Evolutionary conservation across 2,888 invertebrate species (phyloP), one percentile per base, ranked within the genome.

Genomic region (Caradrina clavipalpis): DNA sequence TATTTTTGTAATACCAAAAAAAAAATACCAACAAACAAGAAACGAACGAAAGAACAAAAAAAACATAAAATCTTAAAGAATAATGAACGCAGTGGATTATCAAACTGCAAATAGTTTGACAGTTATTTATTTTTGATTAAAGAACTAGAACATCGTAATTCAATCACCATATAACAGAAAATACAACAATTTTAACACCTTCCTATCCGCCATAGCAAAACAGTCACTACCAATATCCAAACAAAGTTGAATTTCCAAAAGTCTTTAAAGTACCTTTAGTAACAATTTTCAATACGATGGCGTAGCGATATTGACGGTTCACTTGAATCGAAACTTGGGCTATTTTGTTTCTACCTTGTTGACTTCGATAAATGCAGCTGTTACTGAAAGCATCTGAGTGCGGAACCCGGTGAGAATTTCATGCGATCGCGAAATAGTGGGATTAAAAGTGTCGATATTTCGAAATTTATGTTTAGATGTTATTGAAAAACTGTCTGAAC

Each of bases 321-420:
- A 55, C 75, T 75, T 69, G 31, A 80, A n/a, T 55, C 10, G 2
- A 68, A 63, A 65, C 69, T 69, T 58, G 22, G 19, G 35, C 31
- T 69, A 51, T 59, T 75, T 65, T 75, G 62, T 74, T 75, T 39
- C 35, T 39, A 19, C 2, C 26, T 49, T 68, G 45, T 68, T 63
- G 79, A 56, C 49, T 59, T 42, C 53, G 22, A 73, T 74, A 67
- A 74, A 74, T 68, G 68, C 62, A 79, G 45, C 54, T 69, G 72
- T 51, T 65, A 22, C 72, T 64, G 50, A 58, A 74, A 59, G 62
- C 19, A 65, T 19, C 39, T 67, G 45, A 45, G 22, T 19, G 50
- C 22, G 26, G 22, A 13, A 45, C 1, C 31, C 11, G 31, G 42
- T 1, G 51, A 57, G 11, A 61, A 49, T 57, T 62, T 71, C 1